These are phyloP conservation scores for Sarcophaga peregrina DNA, from an alignment of 1,140 invertebrate species.

Conservation along the genomic window DNA sequence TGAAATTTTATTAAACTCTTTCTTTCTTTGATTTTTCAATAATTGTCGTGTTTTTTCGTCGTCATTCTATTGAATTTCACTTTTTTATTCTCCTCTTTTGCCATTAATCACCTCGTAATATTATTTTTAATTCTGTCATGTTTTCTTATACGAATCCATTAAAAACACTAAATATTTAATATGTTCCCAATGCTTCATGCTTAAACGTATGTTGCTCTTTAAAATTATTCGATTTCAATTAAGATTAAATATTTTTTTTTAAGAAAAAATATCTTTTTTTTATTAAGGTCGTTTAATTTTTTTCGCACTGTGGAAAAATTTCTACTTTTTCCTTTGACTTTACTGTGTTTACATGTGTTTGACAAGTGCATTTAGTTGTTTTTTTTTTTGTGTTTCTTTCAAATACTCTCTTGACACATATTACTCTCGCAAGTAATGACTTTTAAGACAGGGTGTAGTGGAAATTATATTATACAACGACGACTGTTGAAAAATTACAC, in stretches of 20 bases:
- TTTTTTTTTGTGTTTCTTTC: no score
- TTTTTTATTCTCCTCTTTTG: not conserved
- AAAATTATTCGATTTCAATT: not conserved
- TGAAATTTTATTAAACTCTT: conserved; percentile 7
- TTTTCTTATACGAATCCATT: not conserved
- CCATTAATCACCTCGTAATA: conserved; percentile 18
- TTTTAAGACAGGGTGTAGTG: no score
- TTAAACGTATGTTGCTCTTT: not conserved
- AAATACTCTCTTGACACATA: no score
- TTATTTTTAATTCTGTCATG: conserved; percentile 2
- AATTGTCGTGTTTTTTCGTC: conserved; percentile 26
- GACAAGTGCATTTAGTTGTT: conserved; percentile 16
- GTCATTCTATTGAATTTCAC: conserved; percentile 24
- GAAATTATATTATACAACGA: no score
- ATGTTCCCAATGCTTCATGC: not conserved
- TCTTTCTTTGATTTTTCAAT: conserved; percentile 22
- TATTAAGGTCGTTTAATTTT: conserved; percentile 27
- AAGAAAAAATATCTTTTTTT: not conserved
- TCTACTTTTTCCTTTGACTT: conserved; percentile 5
- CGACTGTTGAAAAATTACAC: no score
- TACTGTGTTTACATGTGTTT: conserved; percentile 22
- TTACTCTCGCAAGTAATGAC: no score
- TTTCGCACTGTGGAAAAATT: conserved; percentile 24
- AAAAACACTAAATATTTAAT: not conserved
- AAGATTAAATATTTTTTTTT: not conserved